Conservation (phyloP, 2,888 invertebrate genomes). For the Lycaena phlaeas region DNA sequence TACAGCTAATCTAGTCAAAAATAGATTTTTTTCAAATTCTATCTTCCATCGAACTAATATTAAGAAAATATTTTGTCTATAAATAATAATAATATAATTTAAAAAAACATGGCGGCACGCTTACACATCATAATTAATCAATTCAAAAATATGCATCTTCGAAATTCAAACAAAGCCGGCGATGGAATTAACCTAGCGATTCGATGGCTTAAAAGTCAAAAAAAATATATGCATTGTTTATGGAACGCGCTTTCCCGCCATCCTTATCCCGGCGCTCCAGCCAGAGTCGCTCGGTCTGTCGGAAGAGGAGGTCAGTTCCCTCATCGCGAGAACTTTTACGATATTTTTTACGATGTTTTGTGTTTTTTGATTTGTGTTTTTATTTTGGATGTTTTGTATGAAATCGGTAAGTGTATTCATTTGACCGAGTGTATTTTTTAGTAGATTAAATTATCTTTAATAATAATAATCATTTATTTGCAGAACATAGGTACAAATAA, state of each 20-base stretch:
- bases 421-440: neutral
- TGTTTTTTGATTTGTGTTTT: conserved; percentile 12
- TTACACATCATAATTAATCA: neutral
- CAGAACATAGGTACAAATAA: no score
- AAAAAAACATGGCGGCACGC: no score
- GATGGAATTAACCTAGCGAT: conserved; percentile 2
- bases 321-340: conserved; percentile 20
- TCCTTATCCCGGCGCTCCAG: conserved; percentile 16
- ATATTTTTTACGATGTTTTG: conserved; percentile 12
- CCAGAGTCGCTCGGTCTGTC: conserved; percentile 41
- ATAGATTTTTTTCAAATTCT: no score
- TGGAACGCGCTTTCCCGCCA: conserved; percentile 10
- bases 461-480: no score
- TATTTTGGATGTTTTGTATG: conserved; percentile 7
- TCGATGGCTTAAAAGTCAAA: conserved; percentile 5
- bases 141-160: neutral
- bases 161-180: conserved; percentile 7
- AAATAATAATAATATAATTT: no score
- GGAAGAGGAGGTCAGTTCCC: conserved; percentile 36
- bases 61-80: no score
- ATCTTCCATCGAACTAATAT: no score
- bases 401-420: conserved; percentile 3
- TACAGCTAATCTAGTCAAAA: no score
- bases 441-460: no score
- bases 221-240: conserved; percentile 10